Percentiles rank a stretch among this genome's conserved stretches.
Conservation (phyloP, 2,888 invertebrate genomes). For the Zygothrica quintamaculata region DNA sequence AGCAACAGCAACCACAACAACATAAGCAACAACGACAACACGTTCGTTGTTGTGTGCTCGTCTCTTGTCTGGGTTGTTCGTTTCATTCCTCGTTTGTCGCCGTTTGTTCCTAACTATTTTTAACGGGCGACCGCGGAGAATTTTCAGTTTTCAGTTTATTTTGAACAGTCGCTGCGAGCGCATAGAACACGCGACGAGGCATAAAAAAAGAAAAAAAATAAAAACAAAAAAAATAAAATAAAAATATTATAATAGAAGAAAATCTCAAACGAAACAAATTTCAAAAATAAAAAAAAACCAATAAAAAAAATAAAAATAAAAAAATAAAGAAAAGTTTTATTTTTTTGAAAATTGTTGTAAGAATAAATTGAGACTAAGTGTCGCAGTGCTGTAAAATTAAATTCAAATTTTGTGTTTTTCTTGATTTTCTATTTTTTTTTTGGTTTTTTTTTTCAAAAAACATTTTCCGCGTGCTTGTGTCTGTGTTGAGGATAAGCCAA, state of each 20-base stretch:
- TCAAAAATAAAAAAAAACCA: neutral
- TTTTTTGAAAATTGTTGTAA: constrained; percentile 17
- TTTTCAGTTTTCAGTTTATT: constrained; percentile 72
- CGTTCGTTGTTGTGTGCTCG: constrained; percentile 29
- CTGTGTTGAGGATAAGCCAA: neutral
- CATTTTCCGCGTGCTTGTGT: constrained; percentile 9
- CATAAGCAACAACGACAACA: constrained; percentile 13
- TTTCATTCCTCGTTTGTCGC: constrained; percentile 25
- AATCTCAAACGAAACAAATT: constrained; percentile 15
- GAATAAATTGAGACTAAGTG: constrained; percentile 27
- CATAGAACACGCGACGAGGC: constrained; percentile 59
- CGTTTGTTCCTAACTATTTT: constrained; percentile 71
- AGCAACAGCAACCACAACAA: constrained; percentile 6
- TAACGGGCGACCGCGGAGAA: constrained; percentile 59
- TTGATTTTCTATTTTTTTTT: neutral
- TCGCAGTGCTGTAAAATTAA: constrained; percentile 5
- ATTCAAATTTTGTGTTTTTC: neutral
- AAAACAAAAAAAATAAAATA: constrained; percentile 9
- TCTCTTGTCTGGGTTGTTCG: constrained; percentile 27
- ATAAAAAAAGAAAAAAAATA: constrained; percentile 5
- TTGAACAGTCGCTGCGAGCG: constrained; percentile 73
- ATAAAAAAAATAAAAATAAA: constrained; percentile 3
- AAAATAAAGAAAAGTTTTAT: constrained; percentile 3
- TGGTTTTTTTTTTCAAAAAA: constrained; percentile 35
- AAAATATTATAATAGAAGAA: constrained; percentile 11